phyloP scores from a whole-genome alignment of 2,113 vertebrate genomes.

The Ptyas mucosa region DNA sequence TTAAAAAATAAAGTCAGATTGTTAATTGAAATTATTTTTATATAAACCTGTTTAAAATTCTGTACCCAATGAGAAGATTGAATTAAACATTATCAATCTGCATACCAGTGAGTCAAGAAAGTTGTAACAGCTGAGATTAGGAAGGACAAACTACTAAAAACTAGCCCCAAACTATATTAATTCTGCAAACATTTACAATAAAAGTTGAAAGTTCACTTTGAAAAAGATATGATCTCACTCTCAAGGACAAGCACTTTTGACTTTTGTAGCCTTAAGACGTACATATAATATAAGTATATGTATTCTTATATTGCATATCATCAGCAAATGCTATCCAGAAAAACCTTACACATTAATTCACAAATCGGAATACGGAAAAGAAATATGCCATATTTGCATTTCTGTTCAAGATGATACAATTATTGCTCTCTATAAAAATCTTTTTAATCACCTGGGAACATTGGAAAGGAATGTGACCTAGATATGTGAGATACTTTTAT shows the following conservation, averaged over 20 bases:
- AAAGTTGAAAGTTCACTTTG: not conserved
- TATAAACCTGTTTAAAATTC: not conserved
- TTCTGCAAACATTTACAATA: not conserved
- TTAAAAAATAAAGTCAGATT: not conserved
- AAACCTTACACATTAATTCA: not conserved
- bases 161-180: not conserved
- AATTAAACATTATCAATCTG: not conserved
- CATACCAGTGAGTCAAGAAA: not conserved
- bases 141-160: not conserved
- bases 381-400: not conserved
- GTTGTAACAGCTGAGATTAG: not conserved
- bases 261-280: not conserved
- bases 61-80: not conserved
- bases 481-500: constrained; percentile 1
- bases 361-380: not conserved
- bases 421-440: not conserved
- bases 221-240: not conserved
- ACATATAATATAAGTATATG: not conserved
- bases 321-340: not conserved
- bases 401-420: not conserved
- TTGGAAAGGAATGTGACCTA: not conserved
- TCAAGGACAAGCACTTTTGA: not conserved
- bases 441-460: not conserved
- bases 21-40: not conserved
- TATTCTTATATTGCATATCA: not conserved